Base-by-base conservation (phyloP, 2,113 vertebrate genomes). In the Cranoglanis bouderius region DNA sequence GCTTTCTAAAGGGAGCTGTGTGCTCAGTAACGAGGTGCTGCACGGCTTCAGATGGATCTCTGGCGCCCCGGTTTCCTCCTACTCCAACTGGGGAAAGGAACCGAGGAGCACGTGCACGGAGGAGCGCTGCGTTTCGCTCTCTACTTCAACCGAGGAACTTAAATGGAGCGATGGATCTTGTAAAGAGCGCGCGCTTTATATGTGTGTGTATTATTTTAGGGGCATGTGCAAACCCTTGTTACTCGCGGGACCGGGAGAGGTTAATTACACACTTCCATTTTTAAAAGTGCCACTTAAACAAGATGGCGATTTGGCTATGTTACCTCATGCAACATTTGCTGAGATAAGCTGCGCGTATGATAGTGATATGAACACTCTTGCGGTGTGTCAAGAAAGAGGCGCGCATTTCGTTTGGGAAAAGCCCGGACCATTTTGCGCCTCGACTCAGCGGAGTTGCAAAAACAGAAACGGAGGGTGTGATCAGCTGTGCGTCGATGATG, bases 201-300 rank as follows among this genome's bases (percentile, higher is more conserved):
- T 92, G 51, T 96, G 96, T 57, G 94, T 91, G 87, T 96, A 95
- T 91, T 87, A 94, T 49, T 95, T 95, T 70, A 89, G 88, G 24
- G 95, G 95, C 35, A 96, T 94, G 96, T 96, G 96, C 81, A 89
- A 89, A 83, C 85, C 94, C 24, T 77, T 96, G 87, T n/a, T 53
- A 46, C 80, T 94, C 81, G 55, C 78, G 0, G 93, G 94, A 9
- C 87, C 85, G 0, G 94, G 92, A 40, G 6, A 90, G 6, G 90
- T 96, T 1, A 87, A 9, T 16, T 96, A 96, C 92, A 93, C 0
- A 0, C 7, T 87, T 0, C 94, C 95, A 3, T 95, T 96, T 87
- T 93, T 92, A 26, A 1, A n/a, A 0, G 29, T 83, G 7, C 93
- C 93, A 0, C 14, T 90, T 19, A 91, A 18, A 57, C 57, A 61